Evolutionary conservation across 2,888 invertebrate species (phyloP).

Genomic region (Cephus sareptanus): DNA sequence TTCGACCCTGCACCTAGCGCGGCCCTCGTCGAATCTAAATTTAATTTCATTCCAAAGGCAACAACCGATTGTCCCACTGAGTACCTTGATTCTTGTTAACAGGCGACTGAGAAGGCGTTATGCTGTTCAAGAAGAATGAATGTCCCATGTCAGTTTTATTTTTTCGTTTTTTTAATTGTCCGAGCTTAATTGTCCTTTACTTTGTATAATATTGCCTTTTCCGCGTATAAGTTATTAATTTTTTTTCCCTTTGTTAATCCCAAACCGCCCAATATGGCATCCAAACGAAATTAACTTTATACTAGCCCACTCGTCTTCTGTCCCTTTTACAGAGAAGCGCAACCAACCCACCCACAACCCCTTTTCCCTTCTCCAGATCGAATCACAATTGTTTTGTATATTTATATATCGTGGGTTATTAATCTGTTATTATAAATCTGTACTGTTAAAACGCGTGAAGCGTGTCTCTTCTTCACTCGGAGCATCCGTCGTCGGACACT

Average conservation of each 20-base stretch:
- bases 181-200: neutral
- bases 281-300: neutral
- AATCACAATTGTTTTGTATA: conserved; percentile 37
- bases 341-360: neutral
- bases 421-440: conserved; percentile 14
- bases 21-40: neutral
- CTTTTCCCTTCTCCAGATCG: neutral
- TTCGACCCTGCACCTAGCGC: neutral
- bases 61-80: neutral
- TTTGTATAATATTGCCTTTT: neutral
- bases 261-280: neutral
- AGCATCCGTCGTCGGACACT: neutral
- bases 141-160: neutral
- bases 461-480: neutral
- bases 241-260: neutral
- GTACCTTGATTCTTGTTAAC: neutral
- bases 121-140: neutral
- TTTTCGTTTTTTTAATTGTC: neutral
- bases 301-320: neutral
- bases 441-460: neutral
- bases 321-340: neutral
- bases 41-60: neutral
- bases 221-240: neutral
- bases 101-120: neutral
- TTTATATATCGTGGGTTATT: conserved; percentile 35